These are phyloP conservation scores for Rhegmatorhina hoffmannsi DNA, from an alignment of 2,113 vertebrate species.

Conservation along the genomic window DNA sequence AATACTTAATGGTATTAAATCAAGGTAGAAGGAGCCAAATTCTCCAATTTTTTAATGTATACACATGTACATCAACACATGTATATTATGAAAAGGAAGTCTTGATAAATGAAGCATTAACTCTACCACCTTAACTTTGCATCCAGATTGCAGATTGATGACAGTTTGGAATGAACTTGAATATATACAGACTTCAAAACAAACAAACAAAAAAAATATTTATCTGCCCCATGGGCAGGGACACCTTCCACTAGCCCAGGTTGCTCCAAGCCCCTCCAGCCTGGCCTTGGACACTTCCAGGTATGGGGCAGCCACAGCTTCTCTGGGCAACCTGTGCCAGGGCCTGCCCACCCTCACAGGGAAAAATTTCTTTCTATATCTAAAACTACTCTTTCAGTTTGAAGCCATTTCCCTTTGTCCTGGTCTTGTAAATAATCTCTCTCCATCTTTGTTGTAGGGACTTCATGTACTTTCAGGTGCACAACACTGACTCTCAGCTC, in stretches of 20 bases:
- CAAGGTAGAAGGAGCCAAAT: not conserved
- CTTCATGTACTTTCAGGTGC: not conserved
- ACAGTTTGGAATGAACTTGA: not conserved
- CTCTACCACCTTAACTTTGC: not conserved
- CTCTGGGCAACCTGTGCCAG: not conserved
- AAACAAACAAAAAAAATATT: not conserved
- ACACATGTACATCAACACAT: not conserved
- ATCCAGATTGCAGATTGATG: not conserved
- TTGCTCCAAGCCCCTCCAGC: accelerated
- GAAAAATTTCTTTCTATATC: not conserved
- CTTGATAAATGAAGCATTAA: not conserved
- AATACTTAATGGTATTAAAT: not conserved
- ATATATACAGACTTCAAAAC: not conserved
- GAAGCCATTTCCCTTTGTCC: not conserved
- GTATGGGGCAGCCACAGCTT: not conserved
- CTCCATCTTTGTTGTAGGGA: not conserved
- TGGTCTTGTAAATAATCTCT: not conserved
- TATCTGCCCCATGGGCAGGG: not conserved
- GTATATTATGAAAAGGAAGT: not conserved
- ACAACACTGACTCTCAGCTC: not conserved
- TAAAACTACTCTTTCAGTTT: not conserved
- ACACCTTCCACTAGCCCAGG: not conserved
- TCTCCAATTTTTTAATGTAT: not conserved
- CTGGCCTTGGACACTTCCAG: not conserved
- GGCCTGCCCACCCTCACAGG: accelerated